Conservation (phyloP, 2,888 invertebrate genomes). For the Hedychridium roseum region DNA sequence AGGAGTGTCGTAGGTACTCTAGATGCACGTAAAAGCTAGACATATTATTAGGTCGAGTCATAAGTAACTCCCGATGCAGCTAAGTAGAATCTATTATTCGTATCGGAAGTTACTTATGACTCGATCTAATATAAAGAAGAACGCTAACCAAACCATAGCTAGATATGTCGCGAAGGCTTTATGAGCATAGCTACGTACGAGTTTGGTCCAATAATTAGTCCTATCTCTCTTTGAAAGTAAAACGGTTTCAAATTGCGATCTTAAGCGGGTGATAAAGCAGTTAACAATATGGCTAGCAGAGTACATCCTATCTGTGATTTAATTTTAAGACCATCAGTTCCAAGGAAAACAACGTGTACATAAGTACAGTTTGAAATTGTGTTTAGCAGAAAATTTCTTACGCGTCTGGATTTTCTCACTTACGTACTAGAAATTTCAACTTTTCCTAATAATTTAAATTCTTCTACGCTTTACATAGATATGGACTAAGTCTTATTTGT, state of each 20-base stretch:
- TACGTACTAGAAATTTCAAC: slow-evolving; percentile 11
- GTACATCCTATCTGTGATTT: background rate
- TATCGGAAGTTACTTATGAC: too few relatives aligned
- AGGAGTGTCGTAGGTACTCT: slow-evolving; percentile 11
- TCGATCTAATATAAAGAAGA: slow-evolving; percentile 30
- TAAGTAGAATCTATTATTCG: too few relatives aligned
- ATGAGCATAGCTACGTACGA: slow-evolving; percentile 46
- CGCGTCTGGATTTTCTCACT: slow-evolving; percentile 5
- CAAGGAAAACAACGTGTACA: slow-evolving; percentile 20
- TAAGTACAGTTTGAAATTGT: slow-evolving; percentile 13
- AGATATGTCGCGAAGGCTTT: slow-evolving; percentile 54
- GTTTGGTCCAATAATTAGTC: slow-evolving; percentile 51
- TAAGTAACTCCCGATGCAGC: too few relatives aligned
- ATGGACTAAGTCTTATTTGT: slow-evolving; percentile 42
- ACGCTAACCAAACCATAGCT: slow-evolving; percentile 35
- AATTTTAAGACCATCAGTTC: background rate
- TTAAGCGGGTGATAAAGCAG: slow-evolving; percentile 28
- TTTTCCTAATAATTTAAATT: slow-evolving; percentile 9
- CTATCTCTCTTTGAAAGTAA: slow-evolving; percentile 30
- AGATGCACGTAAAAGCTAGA: slow-evolving; percentile 35
- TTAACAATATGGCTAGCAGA: slow-evolving; percentile 11
- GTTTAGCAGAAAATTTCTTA: slow-evolving; percentile 9
- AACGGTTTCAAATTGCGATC: background rate
- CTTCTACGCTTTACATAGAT: slow-evolving; percentile 11
- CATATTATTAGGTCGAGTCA: too few relatives aligned